These are phyloP conservation scores for Ceratosolen fusciceps DNA, from an alignment of 1,140 invertebrate genomes.

Conservation along the genomic window DNA sequence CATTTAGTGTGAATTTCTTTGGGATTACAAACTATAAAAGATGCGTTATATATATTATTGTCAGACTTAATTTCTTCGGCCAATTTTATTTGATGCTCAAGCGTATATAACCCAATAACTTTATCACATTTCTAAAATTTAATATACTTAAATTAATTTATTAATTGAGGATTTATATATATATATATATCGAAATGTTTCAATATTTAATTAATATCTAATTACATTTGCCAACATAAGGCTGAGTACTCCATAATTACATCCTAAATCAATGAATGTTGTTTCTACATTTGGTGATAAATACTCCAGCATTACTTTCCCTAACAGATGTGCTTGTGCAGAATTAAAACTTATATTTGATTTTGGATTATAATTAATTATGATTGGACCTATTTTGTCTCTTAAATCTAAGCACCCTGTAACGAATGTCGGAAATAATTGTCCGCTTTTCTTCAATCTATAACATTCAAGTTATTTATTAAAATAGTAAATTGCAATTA, in stretches of 20 bases:
- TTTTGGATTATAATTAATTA: constrained; percentile 35
- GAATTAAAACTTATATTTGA: constrained; percentile 39
- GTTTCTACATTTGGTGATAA: constrained; percentile 20
- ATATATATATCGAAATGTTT: neutral
- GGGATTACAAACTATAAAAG: constrained; percentile 37
- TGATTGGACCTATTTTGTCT: constrained; percentile 47
- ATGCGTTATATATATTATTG: constrained; percentile 40
- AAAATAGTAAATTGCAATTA: neutral
- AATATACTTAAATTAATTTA: constrained; percentile 1
- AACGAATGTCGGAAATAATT: constrained; percentile 9
- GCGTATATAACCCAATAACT: constrained; percentile 40
- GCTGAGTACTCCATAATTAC: constrained; percentile 37
- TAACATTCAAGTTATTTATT: constrained; percentile 21
- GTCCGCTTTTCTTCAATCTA: constrained; percentile 38
- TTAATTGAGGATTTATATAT: neutral
- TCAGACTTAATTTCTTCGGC: constrained; percentile 29
- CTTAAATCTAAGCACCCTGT: constrained; percentile 21
- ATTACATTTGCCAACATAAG: constrained; percentile 41
- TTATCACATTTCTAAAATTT: constrained; percentile 44
- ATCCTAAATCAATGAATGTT: constrained; percentile 42
- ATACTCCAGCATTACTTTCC: constrained; percentile 37
- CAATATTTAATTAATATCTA: constrained; percentile 1
- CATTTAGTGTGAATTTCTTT: constrained; percentile 38
- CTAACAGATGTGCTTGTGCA: constrained; percentile 32
- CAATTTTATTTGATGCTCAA: constrained; percentile 23